Percentiles rank a stretch among this genome's conserved stretches.
Conservation (phyloP, 2,113 vertebrate species). For the human (Homo sapiens) region GRCh38 chr11:111198001-111198500, state of each 20-base stretch:
- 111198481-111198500: background rate
- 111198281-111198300: background rate
- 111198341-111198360: background rate
- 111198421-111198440: background rate
- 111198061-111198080: background rate
- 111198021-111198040: background rate
- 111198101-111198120: background rate
- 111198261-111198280: background rate
- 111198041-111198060: background rate
- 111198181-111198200: background rate
- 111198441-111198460: background rate
- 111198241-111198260: background rate
- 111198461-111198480: background rate
- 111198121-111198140: background rate
- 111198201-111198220: background rate
- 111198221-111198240: background rate
- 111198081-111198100: background rate
- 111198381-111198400: background rate
- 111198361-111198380: background rate
- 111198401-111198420: background rate
- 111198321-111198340: background rate
- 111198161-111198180: background rate
- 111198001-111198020: background rate
- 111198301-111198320: background rate
- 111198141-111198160: background rate